Percentiles rank a stretch among this genome's conserved stretches.
phyloP scores from a whole-genome alignment of 2,113 vertebrate species.

The Gnathonemus echidnorhynchus region DNA sequence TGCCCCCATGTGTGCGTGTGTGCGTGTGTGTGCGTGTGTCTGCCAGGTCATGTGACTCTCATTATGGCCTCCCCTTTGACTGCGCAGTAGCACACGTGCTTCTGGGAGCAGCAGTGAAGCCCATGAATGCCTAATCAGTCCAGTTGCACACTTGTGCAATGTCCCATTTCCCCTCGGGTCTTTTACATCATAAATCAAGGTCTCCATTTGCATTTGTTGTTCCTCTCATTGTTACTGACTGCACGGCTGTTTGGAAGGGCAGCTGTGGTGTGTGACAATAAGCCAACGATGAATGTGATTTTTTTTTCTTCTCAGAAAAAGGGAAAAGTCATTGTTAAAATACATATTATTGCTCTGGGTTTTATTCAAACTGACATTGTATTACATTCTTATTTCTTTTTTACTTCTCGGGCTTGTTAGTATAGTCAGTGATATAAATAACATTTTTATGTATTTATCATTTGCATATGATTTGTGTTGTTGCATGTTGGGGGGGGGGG shows the following conservation, averaged over 20 bases:
- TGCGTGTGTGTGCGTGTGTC: slow-evolving; percentile 26
- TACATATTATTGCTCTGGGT: slow-evolving; percentile 52
- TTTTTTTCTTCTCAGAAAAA: slow-evolving; percentile 56
- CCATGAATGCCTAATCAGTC: slow-evolving; percentile 57
- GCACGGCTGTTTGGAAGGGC: background rate
- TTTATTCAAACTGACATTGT: slow-evolving; percentile 32
- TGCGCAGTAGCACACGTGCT: background rate
- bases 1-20: slow-evolving; percentile 35
- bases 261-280: background rate
- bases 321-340: slow-evolving; percentile 53
- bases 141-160: slow-evolving; percentile 72
- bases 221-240: background rate
- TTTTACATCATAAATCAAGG: slow-evolving; percentile 76
- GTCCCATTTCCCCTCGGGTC: slow-evolving; percentile 60
- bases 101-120: background rate
- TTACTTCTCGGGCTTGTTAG: background rate
- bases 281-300: slow-evolving; percentile 57
- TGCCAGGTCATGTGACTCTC: background rate
- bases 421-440: background rate
- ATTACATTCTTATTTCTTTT: background rate
- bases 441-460: background rate
- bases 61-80: background rate
- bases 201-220: slow-evolving; percentile 61
- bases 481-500: background rate
- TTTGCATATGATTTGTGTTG: background rate